phyloP scores from a whole-genome alignment of 2,888 invertebrate genomes.

The Thera obeliscata region DNA sequence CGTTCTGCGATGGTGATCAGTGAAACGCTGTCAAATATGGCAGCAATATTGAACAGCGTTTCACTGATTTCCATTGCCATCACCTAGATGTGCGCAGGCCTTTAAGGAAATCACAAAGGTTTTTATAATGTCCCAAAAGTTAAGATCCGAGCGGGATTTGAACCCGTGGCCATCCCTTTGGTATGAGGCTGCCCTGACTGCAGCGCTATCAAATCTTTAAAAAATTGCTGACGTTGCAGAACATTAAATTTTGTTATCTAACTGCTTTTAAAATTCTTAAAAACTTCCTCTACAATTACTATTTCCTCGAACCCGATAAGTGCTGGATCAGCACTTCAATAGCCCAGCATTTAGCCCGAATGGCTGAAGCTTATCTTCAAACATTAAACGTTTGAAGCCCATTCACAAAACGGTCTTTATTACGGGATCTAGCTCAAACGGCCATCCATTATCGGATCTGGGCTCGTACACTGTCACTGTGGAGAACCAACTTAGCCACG shows the following conservation, averaged over 20 bases:
- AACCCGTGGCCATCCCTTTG: too few relatives aligned
- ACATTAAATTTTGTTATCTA: neutral
- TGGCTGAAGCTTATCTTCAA: slow-evolving; percentile 28
- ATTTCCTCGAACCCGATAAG: slow-evolving; percentile 9
- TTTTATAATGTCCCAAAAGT: too few relatives aligned
- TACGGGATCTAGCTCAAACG: slow-evolving; percentile 21
- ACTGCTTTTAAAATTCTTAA: neutral
- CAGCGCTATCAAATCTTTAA: too few relatives aligned
- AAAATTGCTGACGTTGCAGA: neutral
- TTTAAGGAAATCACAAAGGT: too few relatives aligned
- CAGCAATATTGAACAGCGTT: too few relatives aligned
- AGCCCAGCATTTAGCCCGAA: slow-evolving; percentile 23
- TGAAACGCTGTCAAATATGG: too few relatives aligned
- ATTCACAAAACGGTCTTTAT: slow-evolving; percentile 32
- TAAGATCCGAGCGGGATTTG: too few relatives aligned
- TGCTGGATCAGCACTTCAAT: slow-evolving; percentile 16
- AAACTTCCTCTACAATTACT: neutral
- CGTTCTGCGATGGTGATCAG: too few relatives aligned
- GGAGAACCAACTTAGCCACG: slow-evolving; percentile 22
- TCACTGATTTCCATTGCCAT: too few relatives aligned
- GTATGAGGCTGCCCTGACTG: too few relatives aligned
- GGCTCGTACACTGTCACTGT: slow-evolving; percentile 15
- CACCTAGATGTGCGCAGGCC: too few relatives aligned
- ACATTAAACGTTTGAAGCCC: slow-evolving; percentile 26
- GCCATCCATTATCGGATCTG: slow-evolving; percentile 28